Evolutionary conservation across 2,888 invertebrate species (phyloP).

Genomic region (Oligia latruncula): DNA sequence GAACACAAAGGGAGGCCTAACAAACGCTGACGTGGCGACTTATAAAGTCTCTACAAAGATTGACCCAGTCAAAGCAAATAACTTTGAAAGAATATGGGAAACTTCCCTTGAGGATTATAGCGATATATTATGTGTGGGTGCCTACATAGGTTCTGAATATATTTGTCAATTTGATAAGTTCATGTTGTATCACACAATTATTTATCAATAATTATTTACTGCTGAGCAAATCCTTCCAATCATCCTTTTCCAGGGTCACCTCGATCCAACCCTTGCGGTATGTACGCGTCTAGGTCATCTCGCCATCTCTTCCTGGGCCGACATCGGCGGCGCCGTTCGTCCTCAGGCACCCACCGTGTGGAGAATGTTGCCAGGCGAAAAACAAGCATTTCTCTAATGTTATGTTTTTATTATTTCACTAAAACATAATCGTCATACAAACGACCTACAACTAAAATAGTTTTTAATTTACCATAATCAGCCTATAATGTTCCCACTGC

Average conservation of each 20-base stretch:
- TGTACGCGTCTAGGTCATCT: neutral
- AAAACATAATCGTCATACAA: neutral
- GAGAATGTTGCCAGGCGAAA: neutral
- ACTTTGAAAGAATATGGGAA: constrained; percentile 49
- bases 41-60: constrained; percentile 46
- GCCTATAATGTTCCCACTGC: too few species aligned
- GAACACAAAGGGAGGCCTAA: constrained; percentile 31
- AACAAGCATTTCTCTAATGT: neutral
- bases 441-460: neutral
- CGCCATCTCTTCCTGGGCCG: neutral
- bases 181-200: neutral
- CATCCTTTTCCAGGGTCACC: neutral
- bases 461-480: too few species aligned
- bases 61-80: constrained; percentile 55
- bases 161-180: neutral
- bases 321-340: too few species aligned
- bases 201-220: neutral
- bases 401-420: neutral
- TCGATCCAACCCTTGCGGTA: neutral
- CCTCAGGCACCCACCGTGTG: too few species aligned
- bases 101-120: constrained; percentile 2
- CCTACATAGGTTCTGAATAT: neutral
- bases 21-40: constrained; percentile 33
- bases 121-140: neutral
- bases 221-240: neutral